Conservation (phyloP, 2,888 invertebrate species). For the Apoda limacodes region DNA sequence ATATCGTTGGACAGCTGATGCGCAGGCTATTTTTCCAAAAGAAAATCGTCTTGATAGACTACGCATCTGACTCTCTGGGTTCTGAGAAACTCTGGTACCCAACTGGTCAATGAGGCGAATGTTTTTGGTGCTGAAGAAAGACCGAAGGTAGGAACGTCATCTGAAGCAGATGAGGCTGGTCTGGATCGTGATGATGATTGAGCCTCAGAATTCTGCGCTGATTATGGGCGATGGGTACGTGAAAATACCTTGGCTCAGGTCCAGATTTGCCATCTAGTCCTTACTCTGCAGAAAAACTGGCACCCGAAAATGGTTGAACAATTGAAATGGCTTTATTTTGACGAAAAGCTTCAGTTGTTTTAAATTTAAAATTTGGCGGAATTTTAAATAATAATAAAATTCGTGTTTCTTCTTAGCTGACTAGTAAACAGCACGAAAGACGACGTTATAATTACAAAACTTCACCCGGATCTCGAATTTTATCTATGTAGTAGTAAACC, state of each 20-base stretch:
- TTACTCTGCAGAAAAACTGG: constrained; percentile 20
- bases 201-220: constrained; percentile 21
- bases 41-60: constrained; percentile 24
- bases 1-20: not conserved
- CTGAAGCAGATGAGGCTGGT: constrained; percentile 8
- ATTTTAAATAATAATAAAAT: too few species aligned
- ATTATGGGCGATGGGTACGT: constrained; percentile 11
- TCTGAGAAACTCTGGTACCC: constrained; percentile 20
- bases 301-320: too few species aligned
- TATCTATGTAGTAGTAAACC: too few species aligned
- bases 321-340: too few species aligned
- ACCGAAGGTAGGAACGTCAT: constrained; percentile 18
- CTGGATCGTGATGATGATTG: constrained; percentile 2
- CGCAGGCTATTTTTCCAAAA: constrained; percentile 9
- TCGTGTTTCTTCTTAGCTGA: too few species aligned
- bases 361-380: too few species aligned
- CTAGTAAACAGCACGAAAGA: too few species aligned
- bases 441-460: too few species aligned
- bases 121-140: too few species aligned
- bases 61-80: constrained; percentile 18
- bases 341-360: too few species aligned
- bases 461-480: too few species aligned
- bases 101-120: constrained; percentile 20
- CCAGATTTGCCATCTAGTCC: constrained; percentile 22
- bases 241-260: constrained; percentile 20